Percentiles rank a stretch among this genome's conserved stretches.
Evolutionary conservation across 2,797 vertebrate genomes (phyloP).

Genomic region (Atherinosoma microstoma): DNA sequence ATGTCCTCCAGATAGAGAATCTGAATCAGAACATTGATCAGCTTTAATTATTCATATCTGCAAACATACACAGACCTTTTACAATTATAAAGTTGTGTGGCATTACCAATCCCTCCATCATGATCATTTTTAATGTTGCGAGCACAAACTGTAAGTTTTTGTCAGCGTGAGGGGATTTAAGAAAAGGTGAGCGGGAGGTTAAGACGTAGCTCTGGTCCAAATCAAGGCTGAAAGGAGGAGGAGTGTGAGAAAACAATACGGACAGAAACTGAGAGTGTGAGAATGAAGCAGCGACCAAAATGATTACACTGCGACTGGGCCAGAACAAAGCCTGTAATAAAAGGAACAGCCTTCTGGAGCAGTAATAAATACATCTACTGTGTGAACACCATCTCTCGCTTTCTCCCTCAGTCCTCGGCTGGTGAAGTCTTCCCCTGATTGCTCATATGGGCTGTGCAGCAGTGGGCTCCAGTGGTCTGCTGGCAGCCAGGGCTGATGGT

Average conservation of each 20-base stretch:
- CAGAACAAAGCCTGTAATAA: constrained; percentile 77
- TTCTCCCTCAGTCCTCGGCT: constrained; percentile 33
- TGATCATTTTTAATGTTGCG: neutral
- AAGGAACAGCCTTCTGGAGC: constrained; percentile 70
- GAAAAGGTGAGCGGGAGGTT: constrained; percentile 31
- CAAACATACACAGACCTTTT: neutral
- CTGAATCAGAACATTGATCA: neutral
- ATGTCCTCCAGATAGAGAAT: neutral
- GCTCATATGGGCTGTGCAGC: constrained; percentile 67
- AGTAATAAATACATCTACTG: constrained; percentile 78
- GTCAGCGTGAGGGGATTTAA: constrained; percentile 41
- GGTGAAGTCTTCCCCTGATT: constrained; percentile 58
- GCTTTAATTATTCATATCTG: neutral
- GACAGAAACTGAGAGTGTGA: constrained; percentile 11
- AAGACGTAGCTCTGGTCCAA: constrained; percentile 39
- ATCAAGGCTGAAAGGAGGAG: constrained; percentile 32
- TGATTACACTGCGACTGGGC: constrained; percentile 58
- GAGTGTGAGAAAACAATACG: constrained; percentile 15
- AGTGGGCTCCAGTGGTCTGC: constrained; percentile 67
- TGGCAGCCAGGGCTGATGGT: constrained; percentile 61
- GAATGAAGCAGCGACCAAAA: constrained; percentile 30
- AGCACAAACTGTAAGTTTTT: constrained; percentile 12
- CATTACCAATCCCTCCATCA: neutral
- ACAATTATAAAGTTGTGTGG: neutral
- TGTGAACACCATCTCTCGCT: constrained; percentile 60